phyloP scores from a whole-genome alignment of 2,113 vertebrate species.

The Solea senegalensis region DNA sequence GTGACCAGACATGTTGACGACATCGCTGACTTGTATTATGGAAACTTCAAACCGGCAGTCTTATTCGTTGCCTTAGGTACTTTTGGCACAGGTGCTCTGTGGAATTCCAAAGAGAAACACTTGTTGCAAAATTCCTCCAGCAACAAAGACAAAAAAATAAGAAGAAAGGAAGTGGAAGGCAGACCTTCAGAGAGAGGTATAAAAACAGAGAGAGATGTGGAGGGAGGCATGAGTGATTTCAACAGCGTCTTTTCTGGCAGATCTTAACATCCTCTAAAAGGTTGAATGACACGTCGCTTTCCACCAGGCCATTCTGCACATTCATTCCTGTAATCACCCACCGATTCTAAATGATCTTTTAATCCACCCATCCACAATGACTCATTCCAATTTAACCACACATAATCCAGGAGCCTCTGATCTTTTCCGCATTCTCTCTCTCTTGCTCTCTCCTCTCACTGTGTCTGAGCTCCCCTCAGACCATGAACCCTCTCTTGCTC shows the following conservation, averaged over 20 bases:
- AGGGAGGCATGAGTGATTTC: slow-evolving; percentile 47
- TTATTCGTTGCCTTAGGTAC: slow-evolving; percentile 44
- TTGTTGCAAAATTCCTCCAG: slow-evolving; percentile 44
- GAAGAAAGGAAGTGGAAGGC: slow-evolving; percentile 1
- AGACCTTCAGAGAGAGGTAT: slow-evolving; percentile 21
- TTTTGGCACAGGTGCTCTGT: slow-evolving; percentile 29
- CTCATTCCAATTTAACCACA: slow-evolving; percentile 49
- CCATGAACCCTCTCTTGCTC: background rate
- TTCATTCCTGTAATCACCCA: slow-evolving; percentile 43
- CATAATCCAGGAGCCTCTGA: slow-evolving; percentile 46
- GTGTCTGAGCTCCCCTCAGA: slow-evolving; percentile 27
- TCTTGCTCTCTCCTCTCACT: background rate
- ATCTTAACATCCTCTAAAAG: slow-evolving; percentile 40
- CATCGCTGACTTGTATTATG: background rate
- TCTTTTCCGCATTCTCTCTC: slow-evolving; percentile 35
- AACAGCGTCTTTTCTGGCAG: slow-evolving; percentile 39
- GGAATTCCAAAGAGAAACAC: slow-evolving; percentile 43
- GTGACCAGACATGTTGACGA: no score
- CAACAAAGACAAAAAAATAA: slow-evolving; percentile 49
- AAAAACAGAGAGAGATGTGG: slow-evolving; percentile 9
- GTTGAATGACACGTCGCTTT: slow-evolving; percentile 31
- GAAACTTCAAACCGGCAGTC: slow-evolving; percentile 17
- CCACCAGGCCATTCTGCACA: slow-evolving; percentile 29
- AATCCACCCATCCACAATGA: slow-evolving; percentile 53
- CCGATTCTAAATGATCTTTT: slow-evolving; percentile 61